These are phyloP conservation scores for Drosophila trapezifrons DNA, from an alignment of 1,140 invertebrate species.

Conservation along the genomic window DNA sequence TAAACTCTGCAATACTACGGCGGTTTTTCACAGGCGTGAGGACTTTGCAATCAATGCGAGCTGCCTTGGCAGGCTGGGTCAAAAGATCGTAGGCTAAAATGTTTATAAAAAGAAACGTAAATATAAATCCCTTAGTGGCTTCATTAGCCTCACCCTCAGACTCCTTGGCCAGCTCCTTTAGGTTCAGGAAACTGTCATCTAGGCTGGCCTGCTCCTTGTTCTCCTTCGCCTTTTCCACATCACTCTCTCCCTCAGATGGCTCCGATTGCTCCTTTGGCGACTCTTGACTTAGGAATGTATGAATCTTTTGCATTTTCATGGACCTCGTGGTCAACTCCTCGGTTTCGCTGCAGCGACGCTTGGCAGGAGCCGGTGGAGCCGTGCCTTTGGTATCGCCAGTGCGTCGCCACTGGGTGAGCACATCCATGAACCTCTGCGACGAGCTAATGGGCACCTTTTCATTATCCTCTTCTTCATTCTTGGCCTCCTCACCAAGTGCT, in stretches of 20 bases:
- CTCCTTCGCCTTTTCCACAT: not conserved
- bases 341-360: slow-evolving; percentile 66
- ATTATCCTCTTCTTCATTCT: not conserved
- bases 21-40: slow-evolving; percentile 47
- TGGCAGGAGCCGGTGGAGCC: slow-evolving; percentile 37
- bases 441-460: slow-evolving; percentile 53
- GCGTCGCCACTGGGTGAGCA: slow-evolving; percentile 74
- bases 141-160: slow-evolving; percentile 43
- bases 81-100: slow-evolving; percentile 58
- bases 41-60: slow-evolving; percentile 59
- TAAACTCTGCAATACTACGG: slow-evolving; percentile 24
- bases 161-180: slow-evolving; percentile 52
- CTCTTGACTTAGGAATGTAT: slow-evolving; percentile 67
- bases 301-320: slow-evolving; percentile 77
- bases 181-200: slow-evolving; percentile 51
- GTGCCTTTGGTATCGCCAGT: slow-evolving; percentile 71
- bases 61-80: slow-evolving; percentile 19
- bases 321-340: slow-evolving; percentile 53
- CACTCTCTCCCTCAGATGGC: slow-evolving; percentile 9
- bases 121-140: not conserved
- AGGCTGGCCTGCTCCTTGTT: not conserved
- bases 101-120: not conserved
- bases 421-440: slow-evolving; percentile 70
- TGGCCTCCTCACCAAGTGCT: not conserved
- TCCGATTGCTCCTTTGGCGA: slow-evolving; percentile 14